Conservation (phyloP, 2,113 vertebrate genomes). For the Greenwoodochromis staneri region DNA sequence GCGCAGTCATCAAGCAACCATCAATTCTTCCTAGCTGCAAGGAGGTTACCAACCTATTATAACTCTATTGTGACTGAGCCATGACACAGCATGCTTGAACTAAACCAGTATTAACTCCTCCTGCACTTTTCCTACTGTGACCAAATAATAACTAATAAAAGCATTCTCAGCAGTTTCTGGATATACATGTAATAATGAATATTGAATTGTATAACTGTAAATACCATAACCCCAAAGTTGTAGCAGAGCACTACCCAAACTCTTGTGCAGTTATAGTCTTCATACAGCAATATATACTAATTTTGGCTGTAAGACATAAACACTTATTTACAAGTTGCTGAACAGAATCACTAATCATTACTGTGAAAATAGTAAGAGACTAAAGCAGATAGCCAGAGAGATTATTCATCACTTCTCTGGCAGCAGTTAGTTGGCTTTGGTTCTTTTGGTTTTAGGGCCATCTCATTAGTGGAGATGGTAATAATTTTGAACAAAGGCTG, state of each 20-base stretch:
- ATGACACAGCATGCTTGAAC: background rate
- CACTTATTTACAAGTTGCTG: background rate
- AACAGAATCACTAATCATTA: background rate
- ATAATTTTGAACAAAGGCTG: background rate
- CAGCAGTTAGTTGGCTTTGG: background rate
- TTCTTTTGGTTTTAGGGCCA: background rate
- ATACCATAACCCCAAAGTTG: background rate
- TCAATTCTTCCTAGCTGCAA: background rate
- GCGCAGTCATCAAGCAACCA: background rate
- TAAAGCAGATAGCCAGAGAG: background rate
- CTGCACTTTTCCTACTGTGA: background rate
- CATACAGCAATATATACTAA: background rate
- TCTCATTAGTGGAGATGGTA: conserved; percentile 10
- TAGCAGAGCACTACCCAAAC: background rate
- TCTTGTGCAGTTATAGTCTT: background rate
- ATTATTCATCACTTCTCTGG: background rate
- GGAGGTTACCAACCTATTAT: background rate
- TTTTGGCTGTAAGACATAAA: background rate
- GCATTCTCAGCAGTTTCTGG: background rate
- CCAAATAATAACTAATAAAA: background rate
- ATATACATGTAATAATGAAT: background rate
- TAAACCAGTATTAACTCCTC: background rate
- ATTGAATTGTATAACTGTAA: background rate
- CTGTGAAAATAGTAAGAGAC: background rate
- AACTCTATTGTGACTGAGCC: background rate